Evolutionary conservation across 2,888 invertebrate genomes (phyloP), one percentile per base, ranked within the genome.

Genomic region (Lithophane leautieri): DNA sequence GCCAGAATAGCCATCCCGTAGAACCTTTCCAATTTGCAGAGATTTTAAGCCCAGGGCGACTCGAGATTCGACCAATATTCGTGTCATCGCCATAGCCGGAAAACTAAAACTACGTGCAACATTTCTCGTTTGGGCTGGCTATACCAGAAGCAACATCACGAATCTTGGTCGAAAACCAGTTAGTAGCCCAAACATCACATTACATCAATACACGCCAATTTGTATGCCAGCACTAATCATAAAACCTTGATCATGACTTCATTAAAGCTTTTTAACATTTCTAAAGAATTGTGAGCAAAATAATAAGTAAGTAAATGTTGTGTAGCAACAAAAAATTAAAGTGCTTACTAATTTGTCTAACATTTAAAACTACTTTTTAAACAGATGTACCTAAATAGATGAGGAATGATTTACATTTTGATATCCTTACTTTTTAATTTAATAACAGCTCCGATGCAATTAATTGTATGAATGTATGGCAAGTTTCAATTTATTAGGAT

Each of bases 221-320:
- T 79, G 63, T 74, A 81, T 85, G 78, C 86, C 79, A 89, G 84
- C 86, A 83, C 85, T 89, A 85, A 82, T 70, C 79, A 86, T 61
- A 65, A 72, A 73, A 65, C 65, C 71, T 66, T n/a, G 60, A 62
- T 71, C 65, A 78, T 81, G 70, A 73, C 77, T 78, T 73, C 66
- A 73, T 63, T 66, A 79, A 66, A 78, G 78, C 81, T 61, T 73
- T 73, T 54, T 69, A 72, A 70, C 70, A 76, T 78, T 76, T 73
- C 70, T 86, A 78, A 76, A 76, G 69, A 84, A 83, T 78, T 83
- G 81, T 84, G 86, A 86, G 83, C 62, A 56, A 81, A 70, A 71
- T 22, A 65, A 73, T 19, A 62, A n/a, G 19, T 25, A 63, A 14
- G 0, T 52, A 58, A 56, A 47, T 22, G 2, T 52, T 52, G 9